These are phyloP conservation scores for Perdix hodgsoniae DNA, from an alignment of 2,797 vertebrate species.

Conservation along the genomic window DNA sequence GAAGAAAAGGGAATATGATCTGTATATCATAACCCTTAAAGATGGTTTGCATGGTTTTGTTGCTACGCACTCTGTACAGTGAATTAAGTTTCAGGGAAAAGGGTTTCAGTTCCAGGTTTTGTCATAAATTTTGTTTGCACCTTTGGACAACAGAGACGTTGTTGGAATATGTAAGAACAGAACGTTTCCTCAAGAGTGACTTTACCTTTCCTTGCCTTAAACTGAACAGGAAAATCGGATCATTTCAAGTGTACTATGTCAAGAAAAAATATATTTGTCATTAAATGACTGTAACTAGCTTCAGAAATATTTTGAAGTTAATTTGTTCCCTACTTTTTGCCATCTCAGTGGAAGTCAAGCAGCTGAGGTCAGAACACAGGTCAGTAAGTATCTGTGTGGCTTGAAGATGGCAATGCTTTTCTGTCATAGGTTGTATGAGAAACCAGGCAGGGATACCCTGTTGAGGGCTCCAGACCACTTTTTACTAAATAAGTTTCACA, in stretches of 20 bases:
- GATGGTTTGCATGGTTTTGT: not conserved
- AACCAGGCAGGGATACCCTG: not conserved
- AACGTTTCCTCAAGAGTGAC: not conserved
- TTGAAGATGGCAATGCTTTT: not conserved
- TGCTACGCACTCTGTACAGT: not conserved
- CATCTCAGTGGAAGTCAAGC: not conserved
- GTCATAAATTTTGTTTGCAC: not conserved
- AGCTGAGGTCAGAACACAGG: not conserved
- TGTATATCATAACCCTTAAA: not conserved
- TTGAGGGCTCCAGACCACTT: not conserved
- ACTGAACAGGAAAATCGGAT: not conserved
- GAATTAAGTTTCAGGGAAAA: not conserved
- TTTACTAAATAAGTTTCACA: not conserved
- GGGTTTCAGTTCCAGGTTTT: not conserved
- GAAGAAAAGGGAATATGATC: not conserved
- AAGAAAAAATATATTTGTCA: slow-evolving; percentile 14
- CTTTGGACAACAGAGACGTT: not conserved
- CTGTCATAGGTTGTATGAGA: not conserved
- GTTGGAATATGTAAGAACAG: not conserved
- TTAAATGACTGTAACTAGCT: slow-evolving; percentile 8
- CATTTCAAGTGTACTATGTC: slow-evolving; percentile 1
- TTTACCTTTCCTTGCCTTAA: not conserved
- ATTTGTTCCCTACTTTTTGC: slow-evolving; percentile 19
- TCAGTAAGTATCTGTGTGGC: not conserved
- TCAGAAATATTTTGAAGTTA: slow-evolving; percentile 36